Conservation (phyloP, 1,140 invertebrate genomes). For the Anoplophora glabripennis region DNA sequence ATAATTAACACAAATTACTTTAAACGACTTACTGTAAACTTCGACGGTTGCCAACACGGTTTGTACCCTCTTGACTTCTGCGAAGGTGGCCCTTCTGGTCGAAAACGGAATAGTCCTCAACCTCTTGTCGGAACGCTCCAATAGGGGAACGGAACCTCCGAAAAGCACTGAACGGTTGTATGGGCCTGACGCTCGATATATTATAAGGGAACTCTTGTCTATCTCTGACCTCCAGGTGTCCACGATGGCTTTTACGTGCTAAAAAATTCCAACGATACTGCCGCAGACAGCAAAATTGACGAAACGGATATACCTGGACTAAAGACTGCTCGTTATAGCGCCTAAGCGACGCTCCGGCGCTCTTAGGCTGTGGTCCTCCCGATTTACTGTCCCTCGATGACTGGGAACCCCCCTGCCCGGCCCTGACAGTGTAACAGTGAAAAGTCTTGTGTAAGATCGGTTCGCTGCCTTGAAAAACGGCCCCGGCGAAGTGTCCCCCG, state of each 20-base stretch:
- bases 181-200: conserved; percentile 74
- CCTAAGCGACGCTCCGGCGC: conserved; percentile 77
- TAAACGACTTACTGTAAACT: conserved; percentile 34
- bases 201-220: conserved; percentile 67
- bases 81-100: conserved; percentile 76
- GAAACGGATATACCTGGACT: conserved; percentile 54
- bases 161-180: conserved; percentile 72
- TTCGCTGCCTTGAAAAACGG: conserved; percentile 69
- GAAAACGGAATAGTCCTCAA: conserved; percentile 78
- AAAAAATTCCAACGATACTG: conserved; percentile 35
- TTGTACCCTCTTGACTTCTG: conserved; percentile 76
- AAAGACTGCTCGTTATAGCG: conserved; percentile 61
- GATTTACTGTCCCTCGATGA: conserved; percentile 65
- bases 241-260: conserved; percentile 79
- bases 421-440: conserved; percentile 81
- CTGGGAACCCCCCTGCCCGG: conserved; percentile 81
- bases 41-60: conserved; percentile 63
- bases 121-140: conserved; percentile 64
- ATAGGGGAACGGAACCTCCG: conserved; percentile 66
- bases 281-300: not conserved
- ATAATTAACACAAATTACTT: not conserved
- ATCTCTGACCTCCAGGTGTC: conserved; percentile 67
- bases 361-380: conserved; percentile 64
- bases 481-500: conserved; percentile 84
- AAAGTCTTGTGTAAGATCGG: conserved; percentile 79